A percentile compares a stretch with the other conserved stretches of the same genome.
Conservation (phyloP, 2,113 vertebrate species). For the Amphiprion percula region DNA sequence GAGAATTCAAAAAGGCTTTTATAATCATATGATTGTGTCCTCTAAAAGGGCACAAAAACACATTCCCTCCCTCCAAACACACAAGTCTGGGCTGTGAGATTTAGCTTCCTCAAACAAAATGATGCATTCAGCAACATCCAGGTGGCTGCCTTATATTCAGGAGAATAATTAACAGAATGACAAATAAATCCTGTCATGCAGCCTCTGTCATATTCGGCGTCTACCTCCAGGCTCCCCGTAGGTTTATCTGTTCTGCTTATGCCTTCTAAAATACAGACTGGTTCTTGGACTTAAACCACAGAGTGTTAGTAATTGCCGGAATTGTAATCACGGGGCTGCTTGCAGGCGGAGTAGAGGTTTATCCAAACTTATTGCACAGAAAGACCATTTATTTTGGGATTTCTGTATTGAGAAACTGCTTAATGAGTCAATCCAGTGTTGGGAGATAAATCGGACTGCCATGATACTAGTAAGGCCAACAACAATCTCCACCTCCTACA, state of each 20-base stretch:
- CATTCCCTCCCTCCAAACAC: not conserved
- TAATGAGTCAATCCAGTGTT: conserved; percentile 19
- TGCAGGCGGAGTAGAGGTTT: conserved; percentile 10
- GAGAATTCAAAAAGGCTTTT: conserved; percentile 3
- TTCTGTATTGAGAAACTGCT: conserved; percentile 2
- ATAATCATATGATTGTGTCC: not conserved
- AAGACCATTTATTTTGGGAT: conserved; percentile 10
- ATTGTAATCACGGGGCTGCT: conserved; percentile 28
- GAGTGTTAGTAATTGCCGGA: conserved; percentile 5
- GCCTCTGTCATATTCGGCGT: not conserved
- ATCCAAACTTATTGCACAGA: conserved; percentile 14
- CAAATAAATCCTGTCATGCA: conserved; percentile 10
- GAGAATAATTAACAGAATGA: not conserved
- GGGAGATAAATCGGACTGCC: conserved; percentile 12
- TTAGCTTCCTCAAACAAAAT: not conserved
- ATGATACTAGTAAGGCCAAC: conserved; percentile 5
- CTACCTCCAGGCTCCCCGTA: not conserved
- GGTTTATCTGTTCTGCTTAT: not conserved
- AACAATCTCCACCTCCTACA: not conserved
- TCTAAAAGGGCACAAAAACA: conserved; percentile 16
- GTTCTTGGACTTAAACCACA: not conserved
- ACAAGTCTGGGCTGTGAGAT: not conserved
- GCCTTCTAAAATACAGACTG: not conserved
- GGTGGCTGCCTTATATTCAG: conserved; percentile 12
- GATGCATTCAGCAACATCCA: conserved; percentile 17